Conservation (phyloP, 2,888 invertebrate species). For the Nemotelus pantherinus region DNA sequence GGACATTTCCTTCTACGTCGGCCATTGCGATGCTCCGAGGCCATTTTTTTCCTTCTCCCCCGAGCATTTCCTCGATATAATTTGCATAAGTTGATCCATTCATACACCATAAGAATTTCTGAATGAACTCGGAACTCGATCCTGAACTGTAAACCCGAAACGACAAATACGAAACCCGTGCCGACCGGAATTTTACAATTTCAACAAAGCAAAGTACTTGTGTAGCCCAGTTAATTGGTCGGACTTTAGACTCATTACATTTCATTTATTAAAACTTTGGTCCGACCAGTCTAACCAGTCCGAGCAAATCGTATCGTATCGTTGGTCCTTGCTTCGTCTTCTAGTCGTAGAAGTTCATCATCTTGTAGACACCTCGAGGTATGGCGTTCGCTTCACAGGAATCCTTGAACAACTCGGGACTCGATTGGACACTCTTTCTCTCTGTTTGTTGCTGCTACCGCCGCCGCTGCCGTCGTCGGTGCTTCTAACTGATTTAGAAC, state of each 20-base stretch:
- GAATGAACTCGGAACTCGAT: background rate
- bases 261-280: constrained; percentile 24
- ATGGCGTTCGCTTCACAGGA: no score
- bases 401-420: no score
- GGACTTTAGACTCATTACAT: constrained; percentile 29
- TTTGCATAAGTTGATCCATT: constrained; percentile 23
- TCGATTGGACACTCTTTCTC: no score
- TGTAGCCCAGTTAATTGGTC: constrained; percentile 28
- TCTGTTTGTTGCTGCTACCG: background rate
- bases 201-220: constrained; percentile 23
- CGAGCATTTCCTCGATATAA: background rate
- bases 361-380: no score
- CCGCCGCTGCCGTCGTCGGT: background rate
- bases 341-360: no score
- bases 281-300: background rate
- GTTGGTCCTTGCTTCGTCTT: no score
- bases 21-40: no score
- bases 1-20: no score
- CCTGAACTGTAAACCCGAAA: background rate
- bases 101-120: background rate
- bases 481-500: constrained; percentile 10
- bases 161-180: background rate
- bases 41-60: no score
- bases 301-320: no score
- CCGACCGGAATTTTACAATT: background rate